A percentile compares a stretch with the other conserved stretches of the same genome.
Evolutionary conservation across 2,113 vertebrate species (phyloP).

Genomic region (Clinocottus analis): DNA sequence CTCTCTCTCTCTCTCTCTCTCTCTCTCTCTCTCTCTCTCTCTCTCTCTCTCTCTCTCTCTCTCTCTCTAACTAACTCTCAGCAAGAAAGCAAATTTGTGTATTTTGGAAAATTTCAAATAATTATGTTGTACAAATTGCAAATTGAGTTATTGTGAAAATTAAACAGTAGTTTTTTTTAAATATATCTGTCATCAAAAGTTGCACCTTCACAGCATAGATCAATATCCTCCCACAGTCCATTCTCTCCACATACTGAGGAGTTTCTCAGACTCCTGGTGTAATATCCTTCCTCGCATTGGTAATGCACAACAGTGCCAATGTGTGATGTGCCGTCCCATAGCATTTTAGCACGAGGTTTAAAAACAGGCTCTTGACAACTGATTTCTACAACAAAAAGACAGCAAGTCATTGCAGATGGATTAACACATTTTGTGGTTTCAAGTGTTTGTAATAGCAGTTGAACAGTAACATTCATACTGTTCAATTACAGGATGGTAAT

Average conservation of each 20-base stretch:
- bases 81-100: not conserved
- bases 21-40: no score
- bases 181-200: not conserved
- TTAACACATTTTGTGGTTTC: not conserved
- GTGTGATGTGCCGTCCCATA: conserved; percentile 62
- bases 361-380: conserved; percentile 62
- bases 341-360: conserved; percentile 52
- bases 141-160: no score
- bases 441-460: not conserved
- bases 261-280: conserved; percentile 55
- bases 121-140: no score
- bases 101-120: not conserved
- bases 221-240: conserved; percentile 77
- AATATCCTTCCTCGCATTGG: conserved; percentile 72
- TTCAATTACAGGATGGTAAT: conserved; percentile 1
- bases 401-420: conserved; percentile 7
- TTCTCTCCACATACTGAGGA: conserved; percentile 70
- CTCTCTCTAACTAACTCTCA: no score
- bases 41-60: no score
- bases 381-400: conserved; percentile 73
- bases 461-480: not conserved
- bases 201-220: conserved; percentile 82
- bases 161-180: no score
- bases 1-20: no score
- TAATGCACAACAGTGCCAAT: conserved; percentile 67